These are phyloP conservation scores for Gasterosteus aculeatus DNA, from an alignment of 2,113 vertebrate species.

Conservation along the genomic window DNA sequence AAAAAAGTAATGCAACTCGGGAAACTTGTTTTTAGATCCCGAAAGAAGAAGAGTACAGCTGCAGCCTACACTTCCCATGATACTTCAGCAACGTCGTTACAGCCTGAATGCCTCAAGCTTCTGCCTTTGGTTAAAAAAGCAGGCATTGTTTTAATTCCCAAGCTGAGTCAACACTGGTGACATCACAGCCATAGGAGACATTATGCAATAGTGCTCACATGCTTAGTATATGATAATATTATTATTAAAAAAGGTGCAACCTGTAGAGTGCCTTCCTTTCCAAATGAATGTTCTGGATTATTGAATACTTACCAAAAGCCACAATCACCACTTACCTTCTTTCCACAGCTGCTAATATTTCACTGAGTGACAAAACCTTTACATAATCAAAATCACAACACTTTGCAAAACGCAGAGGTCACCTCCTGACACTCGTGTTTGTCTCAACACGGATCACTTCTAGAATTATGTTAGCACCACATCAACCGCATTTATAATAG, in stretches of 20 bases:
- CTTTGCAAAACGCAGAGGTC: slow-evolving; percentile 45
- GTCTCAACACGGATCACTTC: slow-evolving; percentile 25
- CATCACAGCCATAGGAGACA: not conserved
- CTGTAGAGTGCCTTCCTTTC: slow-evolving; percentile 19
- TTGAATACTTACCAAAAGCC: slow-evolving; percentile 67
- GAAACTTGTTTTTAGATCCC: not conserved
- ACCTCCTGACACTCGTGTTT: slow-evolving; percentile 14
- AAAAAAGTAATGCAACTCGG: not conserved
- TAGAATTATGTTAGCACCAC: slow-evolving; percentile 50
- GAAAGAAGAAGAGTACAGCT: not conserved
- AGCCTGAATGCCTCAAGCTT: not conserved
- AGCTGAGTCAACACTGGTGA: not conserved
- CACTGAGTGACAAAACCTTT: slow-evolving; percentile 44
- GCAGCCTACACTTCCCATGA: not conserved
- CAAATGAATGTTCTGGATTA: slow-evolving; percentile 19
- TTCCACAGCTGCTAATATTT: slow-evolving; percentile 45
- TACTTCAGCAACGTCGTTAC: not conserved
- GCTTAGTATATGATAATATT: not conserved
- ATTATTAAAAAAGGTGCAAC: slow-evolving; percentile 6
- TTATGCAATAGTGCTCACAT: not conserved
- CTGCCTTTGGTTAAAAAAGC: not conserved
- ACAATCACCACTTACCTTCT: slow-evolving; percentile 72
- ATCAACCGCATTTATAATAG: slow-evolving; percentile 49
- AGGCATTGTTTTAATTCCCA: not conserved
- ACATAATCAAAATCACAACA: slow-evolving; percentile 49